Conservation (phyloP, 2,888 invertebrate genomes). For the Mesorhabditis spiculigera region DNA sequence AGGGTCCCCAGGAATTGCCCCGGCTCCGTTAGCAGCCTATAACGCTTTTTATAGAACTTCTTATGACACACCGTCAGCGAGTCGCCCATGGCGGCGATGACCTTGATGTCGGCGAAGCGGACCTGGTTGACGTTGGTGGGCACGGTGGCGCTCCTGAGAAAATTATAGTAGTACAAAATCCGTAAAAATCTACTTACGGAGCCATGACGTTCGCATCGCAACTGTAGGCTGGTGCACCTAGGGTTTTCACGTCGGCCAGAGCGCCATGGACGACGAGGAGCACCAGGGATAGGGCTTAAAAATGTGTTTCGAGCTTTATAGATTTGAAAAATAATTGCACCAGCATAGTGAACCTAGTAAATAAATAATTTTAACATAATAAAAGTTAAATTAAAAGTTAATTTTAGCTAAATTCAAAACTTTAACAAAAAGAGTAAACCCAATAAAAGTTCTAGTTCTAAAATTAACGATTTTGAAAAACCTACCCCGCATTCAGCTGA, state of each 20-base stretch:
- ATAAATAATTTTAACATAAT: too few species aligned
- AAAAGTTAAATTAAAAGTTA: too few species aligned
- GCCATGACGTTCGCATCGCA: conserved; percentile 32
- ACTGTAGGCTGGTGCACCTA: conserved; percentile 35
- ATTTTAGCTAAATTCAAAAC: too few species aligned
- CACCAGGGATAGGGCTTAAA: conserved; percentile 6
- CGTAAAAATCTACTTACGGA: conserved; percentile 18
- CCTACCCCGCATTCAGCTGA: too few species aligned
- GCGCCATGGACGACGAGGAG: background rate
- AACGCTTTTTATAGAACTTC: background rate
- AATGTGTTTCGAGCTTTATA: background rate
- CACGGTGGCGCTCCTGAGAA: conserved; percentile 25
- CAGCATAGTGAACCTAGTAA: too few species aligned
- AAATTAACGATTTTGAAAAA: too few species aligned
- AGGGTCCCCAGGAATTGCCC: conserved; percentile 36
- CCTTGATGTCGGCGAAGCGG: conserved; percentile 38
- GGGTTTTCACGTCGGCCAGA: conserved; percentile 20
- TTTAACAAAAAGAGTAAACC: too few species aligned
- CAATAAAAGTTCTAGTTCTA: too few species aligned
- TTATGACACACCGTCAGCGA: conserved; percentile 29
- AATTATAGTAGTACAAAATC: conserved; percentile 7
- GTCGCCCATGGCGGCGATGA: conserved; percentile 43
- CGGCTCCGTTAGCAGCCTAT: conserved; percentile 47
- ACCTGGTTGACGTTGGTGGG: conserved; percentile 60
- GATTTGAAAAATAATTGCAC: too few species aligned